Evolutionary conservation across 2,888 invertebrate genomes (phyloP), one percentile per base, ranked within the genome.

Genomic region (Lamellibrachia satsuma): DNA sequence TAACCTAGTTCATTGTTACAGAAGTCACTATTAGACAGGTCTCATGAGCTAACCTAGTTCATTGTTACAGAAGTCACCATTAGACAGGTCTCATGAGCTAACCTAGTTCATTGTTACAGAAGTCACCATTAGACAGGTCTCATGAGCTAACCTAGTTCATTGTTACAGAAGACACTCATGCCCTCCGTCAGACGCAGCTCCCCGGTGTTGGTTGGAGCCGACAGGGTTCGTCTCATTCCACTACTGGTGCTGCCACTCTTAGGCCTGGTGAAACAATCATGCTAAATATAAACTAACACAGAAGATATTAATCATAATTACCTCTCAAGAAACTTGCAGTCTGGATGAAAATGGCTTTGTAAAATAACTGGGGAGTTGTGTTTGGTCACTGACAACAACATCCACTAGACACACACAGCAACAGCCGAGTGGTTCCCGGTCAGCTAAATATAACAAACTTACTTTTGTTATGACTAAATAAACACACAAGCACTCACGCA

Each of bases 121-220:
- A 11, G 60, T 15, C 3, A 15, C 4, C 22, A 75, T 15, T 75
- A 75, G 15, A 3, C 22, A 3, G 75, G 22, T 75, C 15, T n/a
- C 6, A 75, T 75, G 75, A 75, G 93, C 94, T 93, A 93, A 96
- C 97, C 97, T 93, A 97, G 94, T 94, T 97, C 96, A 94, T 97
- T 96, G 93, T 96, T 96, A 93, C 97, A 97, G 94, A 97, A 96
- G 7, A 97, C 97, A 94, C 96, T 97, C 95, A 96, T 96, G 39
- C 97, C 97, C 51, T 96, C 95, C 92, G 96, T 95, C 27, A 97
- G 94, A 94, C 91, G 55, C 75, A 94, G 90, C 39, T 93, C 93
- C 15, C 92, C 93, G 6, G 92, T 91, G 90, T 60, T 39, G 27
- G 51, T 60, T 9, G 92, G 91, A 8, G 57, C 39, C 11, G 93